Evolutionary conservation across 2,888 invertebrate genomes (phyloP), one percentile per base, ranked within the genome.

Genomic region (Hylaea fasciaria): DNA sequence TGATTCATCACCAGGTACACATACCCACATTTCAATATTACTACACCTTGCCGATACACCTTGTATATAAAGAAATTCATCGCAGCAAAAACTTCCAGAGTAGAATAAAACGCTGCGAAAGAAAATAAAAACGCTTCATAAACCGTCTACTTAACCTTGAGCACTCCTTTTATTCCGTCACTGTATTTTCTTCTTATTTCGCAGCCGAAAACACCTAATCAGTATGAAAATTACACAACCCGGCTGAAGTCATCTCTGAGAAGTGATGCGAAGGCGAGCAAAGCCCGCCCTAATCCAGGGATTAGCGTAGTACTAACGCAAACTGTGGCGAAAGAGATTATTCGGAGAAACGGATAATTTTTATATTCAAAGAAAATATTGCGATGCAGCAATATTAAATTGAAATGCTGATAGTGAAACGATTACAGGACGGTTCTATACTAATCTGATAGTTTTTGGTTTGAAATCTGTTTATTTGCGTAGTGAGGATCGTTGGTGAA

Each of bases 231-330:
- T 62, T 49, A 57, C 58, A 60, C 52, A 75, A 76, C 66, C 72
- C 63, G 76, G 74, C 69, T 68, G 65, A 63, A 70, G 67, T 68
- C 66, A 58, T 69, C 64, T 61, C 57, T 48, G 45, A 35, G 14
- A 66, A 73, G 64, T 71, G 68, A 63, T 59, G 66, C 53, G 65
- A 55, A 65, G 37, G 37, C 47, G 57, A 67, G 50, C 50, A 72
- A 70, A 68, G 65, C 57, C 54, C 17, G 37, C 48, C 62, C 65
- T 71, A 76, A 71, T 72, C 70, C 65, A 53, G 52, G 61, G 66
- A 73, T 74, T 73, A 58, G 48, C 57, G 54, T 58, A 62, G 55
- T 46, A 58, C 44, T 66, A 57, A 52, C 58, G 53, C 66, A 65
- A 65, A 55, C 35, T 7, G 28, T 43, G 55, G 16, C 2, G 35